Evolutionary conservation across 2,113 vertebrate species (phyloP).

Genomic region (Bungarus multicinctus): DNA sequence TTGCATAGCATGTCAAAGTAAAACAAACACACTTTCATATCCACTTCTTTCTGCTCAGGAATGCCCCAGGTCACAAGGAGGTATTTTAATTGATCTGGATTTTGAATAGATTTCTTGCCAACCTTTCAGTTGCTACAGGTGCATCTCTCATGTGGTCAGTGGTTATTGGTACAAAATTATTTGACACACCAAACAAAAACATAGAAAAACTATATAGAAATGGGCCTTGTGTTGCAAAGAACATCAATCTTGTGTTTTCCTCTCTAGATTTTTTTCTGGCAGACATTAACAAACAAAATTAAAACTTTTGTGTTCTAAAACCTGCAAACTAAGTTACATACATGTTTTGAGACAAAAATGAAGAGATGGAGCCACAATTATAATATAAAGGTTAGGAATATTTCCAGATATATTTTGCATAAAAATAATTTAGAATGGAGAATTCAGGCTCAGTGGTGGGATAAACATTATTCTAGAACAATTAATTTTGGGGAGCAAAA

Average conservation of each 20-base stretch:
- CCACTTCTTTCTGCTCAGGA: constrained; percentile 45
- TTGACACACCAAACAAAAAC: constrained; percentile 50
- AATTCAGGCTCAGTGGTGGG: not conserved
- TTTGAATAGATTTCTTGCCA: constrained; percentile 54
- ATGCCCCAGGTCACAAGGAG: constrained; percentile 44
- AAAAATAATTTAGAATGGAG: constrained; percentile 7
- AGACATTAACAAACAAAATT: constrained; percentile 34
- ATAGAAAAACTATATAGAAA: constrained; percentile 26
- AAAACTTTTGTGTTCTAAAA: constrained; percentile 34
- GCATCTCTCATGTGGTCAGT: constrained; percentile 50
- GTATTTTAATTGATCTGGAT: constrained; percentile 54
- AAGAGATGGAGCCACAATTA: constrained; percentile 30
- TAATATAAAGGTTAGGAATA: constrained; percentile 8
- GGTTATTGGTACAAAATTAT: constrained; percentile 15
- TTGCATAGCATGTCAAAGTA: constrained; percentile 61
- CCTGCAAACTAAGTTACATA: constrained; percentile 25
- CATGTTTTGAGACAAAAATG: constrained; percentile 37
- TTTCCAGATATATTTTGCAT: constrained; percentile 8
- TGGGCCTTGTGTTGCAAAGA: constrained; percentile 18
- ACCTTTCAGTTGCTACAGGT: constrained; percentile 60
- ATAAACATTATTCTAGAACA: not conserved
- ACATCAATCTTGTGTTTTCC: constrained; percentile 37
- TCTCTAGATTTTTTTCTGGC: constrained; percentile 32
- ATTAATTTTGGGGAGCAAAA: not conserved
- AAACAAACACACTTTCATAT: constrained; percentile 66